Base-by-base conservation (phyloP, 2,797 vertebrate species). In the Micrastur ruficollis region DNA sequence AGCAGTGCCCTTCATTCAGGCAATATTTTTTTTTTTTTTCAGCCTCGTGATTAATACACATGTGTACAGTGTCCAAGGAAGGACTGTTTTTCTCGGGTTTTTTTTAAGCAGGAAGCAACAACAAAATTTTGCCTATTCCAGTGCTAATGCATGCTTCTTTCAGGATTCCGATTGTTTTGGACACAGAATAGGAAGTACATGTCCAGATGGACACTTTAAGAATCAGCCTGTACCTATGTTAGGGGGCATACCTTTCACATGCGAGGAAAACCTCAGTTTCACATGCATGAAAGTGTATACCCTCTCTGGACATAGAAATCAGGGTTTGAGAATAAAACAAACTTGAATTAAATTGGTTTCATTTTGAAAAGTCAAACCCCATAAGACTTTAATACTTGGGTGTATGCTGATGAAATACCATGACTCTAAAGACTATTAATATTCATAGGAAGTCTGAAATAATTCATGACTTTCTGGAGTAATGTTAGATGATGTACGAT, bases 391-490 rank as follows among this genome's bases (percentile, higher is more conserved):
- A 97, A 96, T 96, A 98, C 97, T 97, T 98, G 97, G 93, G 93
- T 98, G 86, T 97, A 93, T 93, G 92, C 91, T 96, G 97, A 98
- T 98, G 97, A 98, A 98, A 98, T 91, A 96, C 96, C 95, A 84
- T 97, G 95, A 97, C 97, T 97, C 93, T 88, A 95, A 96, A 96
- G 84, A 89, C 95, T 96, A 98, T 98, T 98, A 98, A 98, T 98
- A 98, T 98, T 98, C 98, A 98, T 97, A 90, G 97, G 65, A 73
- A 97, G 97, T 96, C 92, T 98, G 97, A 97, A 96, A 97, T 98
- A 98, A 98, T 98, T 98, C 98, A 98, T 97, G 97, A 97, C 97
- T 97, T 97, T 96, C 95, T 97, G 89, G 96, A 97, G 96, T 98
- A 98, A 97, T 95, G 97, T 96, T 97, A 95, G 96, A 97, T 98